Percentiles rank a stretch among this genome's conserved stretches.
Conservation (phyloP, 1,140 invertebrate genomes). For the Hydropsyche tenuis region DNA sequence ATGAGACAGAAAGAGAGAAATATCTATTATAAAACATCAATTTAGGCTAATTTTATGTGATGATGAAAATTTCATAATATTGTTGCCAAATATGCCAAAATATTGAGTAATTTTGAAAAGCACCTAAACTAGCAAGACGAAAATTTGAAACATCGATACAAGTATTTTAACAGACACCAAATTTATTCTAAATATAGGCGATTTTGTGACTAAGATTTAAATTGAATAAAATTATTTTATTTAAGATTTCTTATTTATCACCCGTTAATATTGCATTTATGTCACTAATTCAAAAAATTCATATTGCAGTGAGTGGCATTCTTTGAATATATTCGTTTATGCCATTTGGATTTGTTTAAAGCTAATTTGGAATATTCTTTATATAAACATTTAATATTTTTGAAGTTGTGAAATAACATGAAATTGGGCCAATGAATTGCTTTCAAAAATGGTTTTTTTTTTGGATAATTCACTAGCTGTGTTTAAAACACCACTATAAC, state of each 20-base stretch:
- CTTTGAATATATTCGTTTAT: constrained; percentile 9
- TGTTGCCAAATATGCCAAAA: constrained; percentile 44
- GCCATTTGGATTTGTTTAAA: constrained; percentile 7
- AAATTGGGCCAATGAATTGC: constrained; percentile 14
- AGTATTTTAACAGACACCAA: constrained; percentile 50
- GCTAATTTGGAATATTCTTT: constrained; percentile 2
- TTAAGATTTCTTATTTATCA: constrained; percentile 47
- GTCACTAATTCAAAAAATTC: constrained; percentile 50
- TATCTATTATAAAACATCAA: constrained; percentile 45
- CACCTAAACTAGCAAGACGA: constrained; percentile 50
- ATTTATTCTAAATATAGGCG: constrained; percentile 47
- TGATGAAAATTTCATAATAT: constrained; percentile 44
- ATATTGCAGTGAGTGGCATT: constrained; percentile 46
- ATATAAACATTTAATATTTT: constrained; percentile 15
- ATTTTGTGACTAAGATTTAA: constrained; percentile 43
- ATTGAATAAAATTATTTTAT: constrained; percentile 34
- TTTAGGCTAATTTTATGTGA: constrained; percentile 45
- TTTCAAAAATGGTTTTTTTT: constrained; percentile 13
- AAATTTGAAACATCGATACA: constrained; percentile 49
- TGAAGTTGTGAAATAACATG: constrained; percentile 7
- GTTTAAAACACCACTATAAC: constrained; percentile 30
- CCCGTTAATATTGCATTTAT: constrained; percentile 51
- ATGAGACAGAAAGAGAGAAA: constrained; percentile 16
- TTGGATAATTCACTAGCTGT: constrained; percentile 24
- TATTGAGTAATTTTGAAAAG: constrained; percentile 45